Percentiles rank a stretch among this genome's conserved stretches.
Evolutionary conservation across 1,140 invertebrate genomes (phyloP).

Genomic region (Heterodera schachtii): DNA sequence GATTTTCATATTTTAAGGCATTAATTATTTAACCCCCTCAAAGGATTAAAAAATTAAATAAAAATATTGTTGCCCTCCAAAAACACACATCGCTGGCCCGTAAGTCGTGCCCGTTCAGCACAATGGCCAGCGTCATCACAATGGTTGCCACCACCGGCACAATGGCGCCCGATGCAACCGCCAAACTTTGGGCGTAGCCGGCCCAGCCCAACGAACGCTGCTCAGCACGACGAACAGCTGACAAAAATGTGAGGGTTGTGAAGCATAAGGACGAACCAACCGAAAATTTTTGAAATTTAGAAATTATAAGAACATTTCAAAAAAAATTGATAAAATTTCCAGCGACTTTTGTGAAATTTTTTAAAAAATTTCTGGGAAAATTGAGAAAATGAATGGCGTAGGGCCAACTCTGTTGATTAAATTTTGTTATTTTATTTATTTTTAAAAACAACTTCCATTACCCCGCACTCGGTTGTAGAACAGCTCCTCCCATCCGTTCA

Average conservation of each 20-base stretch:
- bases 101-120: conserved; percentile 71
- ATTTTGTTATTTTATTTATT: no score
- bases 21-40: background rate
- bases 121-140: conserved; percentile 73
- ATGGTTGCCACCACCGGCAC: conserved; percentile 71
- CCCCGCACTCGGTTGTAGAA: conserved; percentile 73
- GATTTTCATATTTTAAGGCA: background rate
- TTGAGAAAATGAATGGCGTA: no score
- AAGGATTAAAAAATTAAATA: no score
- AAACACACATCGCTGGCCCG: conserved; percentile 72
- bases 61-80: background rate
- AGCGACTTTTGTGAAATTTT: no score
- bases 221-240: conserved; percentile 72
- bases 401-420: no score
- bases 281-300: no score
- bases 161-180: conserved; percentile 72
- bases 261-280: no score
- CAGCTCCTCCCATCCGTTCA: conserved; percentile 85
- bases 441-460: no score
- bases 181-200: conserved; percentile 72
- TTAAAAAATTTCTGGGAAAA: no score
- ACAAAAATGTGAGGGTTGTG: no score
- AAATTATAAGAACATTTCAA: no score
- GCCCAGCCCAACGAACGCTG: conserved; percentile 70
- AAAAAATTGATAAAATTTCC: conserved; percentile 21